Conservation (phyloP, 2,888 invertebrate species). For the Tachina grossa region DNA sequence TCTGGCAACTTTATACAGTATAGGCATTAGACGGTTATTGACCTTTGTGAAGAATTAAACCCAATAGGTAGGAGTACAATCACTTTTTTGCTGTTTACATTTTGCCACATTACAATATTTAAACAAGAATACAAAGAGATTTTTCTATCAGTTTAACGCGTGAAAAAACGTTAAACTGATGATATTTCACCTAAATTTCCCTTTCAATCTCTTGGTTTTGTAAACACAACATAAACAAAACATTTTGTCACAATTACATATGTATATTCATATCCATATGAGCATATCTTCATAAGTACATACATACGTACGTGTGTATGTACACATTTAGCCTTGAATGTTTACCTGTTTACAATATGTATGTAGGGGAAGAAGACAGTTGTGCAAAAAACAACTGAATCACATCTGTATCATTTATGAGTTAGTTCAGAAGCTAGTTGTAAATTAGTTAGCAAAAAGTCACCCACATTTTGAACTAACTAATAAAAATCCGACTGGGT, state of each 20-base stretch:
- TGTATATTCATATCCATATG: neutral
- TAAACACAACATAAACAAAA: constrained; percentile 40
- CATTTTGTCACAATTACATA: constrained; percentile 53
- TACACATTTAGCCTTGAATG: too few species aligned
- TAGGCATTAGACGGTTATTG: constrained; percentile 40
- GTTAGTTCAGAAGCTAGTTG: too few species aligned
- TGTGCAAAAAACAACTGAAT: too few species aligned
- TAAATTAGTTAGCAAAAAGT: too few species aligned
- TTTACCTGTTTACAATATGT: too few species aligned
- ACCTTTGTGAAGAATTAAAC: constrained; percentile 45
- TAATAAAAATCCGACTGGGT: too few species aligned
- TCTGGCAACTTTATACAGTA: constrained; percentile 38
- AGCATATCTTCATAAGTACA: neutral
- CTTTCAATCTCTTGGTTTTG: constrained; percentile 10
- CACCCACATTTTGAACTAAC: too few species aligned
- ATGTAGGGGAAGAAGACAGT: too few species aligned
- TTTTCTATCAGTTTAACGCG: constrained; percentile 42
- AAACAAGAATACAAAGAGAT: constrained; percentile 41
- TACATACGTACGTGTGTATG: neutral
- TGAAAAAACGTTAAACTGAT: constrained; percentile 33
- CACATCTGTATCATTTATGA: too few species aligned
- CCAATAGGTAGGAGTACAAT: neutral
- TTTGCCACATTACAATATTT: constrained; percentile 43
- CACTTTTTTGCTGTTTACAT: neutral
- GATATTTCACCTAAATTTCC: constrained; percentile 23